phyloP scores from a whole-genome alignment of 2,888 invertebrate species.

The Rhamnusium bicolor region DNA sequence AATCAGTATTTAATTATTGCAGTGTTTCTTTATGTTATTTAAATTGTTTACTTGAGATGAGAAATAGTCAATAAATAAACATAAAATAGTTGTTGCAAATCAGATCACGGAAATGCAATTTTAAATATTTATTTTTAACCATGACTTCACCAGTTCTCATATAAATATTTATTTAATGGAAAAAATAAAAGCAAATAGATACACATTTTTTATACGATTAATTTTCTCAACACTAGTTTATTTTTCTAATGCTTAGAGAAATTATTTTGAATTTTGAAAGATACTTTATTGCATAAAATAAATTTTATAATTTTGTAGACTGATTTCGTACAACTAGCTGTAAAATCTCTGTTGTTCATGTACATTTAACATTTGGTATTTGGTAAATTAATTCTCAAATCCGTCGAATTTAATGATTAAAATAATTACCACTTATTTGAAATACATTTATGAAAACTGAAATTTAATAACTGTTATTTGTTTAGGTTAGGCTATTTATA shows the following conservation, averaged over 20 bases:
- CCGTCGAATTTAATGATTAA: background rate
- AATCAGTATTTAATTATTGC: background rate
- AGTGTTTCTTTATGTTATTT: background rate
- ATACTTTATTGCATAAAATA: background rate
- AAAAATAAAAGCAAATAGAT: background rate
- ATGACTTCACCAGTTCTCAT: background rate
- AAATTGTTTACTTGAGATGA: background rate
- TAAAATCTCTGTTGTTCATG: background rate
- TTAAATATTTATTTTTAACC: background rate
- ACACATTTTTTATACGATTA: background rate
- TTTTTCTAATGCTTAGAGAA: too few species aligned
- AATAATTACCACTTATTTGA: background rate
- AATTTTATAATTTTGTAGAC: background rate
- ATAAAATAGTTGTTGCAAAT: background rate
- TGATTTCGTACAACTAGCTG: background rate
- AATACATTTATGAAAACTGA: constrained; percentile 32
- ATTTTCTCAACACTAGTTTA: background rate
- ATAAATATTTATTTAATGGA: background rate
- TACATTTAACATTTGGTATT: background rate
- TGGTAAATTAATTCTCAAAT: background rate
- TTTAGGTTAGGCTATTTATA: constrained; percentile 41
- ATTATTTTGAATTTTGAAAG: background rate
- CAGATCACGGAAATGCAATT: background rate
- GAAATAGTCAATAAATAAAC: background rate
- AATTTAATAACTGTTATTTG: constrained; percentile 37